Conservation (phyloP, 2,113 vertebrate species). For the Myotis lucifugus region DNA sequence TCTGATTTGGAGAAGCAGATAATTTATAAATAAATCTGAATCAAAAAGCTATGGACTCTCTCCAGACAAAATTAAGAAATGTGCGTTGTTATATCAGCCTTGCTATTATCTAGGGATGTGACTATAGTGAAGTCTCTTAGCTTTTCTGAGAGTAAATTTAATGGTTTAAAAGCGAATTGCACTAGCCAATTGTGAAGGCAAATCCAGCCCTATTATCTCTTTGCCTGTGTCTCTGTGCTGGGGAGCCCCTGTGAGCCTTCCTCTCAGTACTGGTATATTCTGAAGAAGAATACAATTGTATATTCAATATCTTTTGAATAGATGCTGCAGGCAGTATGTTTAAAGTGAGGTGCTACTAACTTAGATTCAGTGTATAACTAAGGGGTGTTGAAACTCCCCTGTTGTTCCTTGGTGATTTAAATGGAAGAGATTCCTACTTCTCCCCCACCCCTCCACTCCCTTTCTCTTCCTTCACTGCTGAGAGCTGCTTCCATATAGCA, state of each 20-base stretch:
- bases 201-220: neutral
- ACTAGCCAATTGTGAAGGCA: neutral
- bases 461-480: neutral
- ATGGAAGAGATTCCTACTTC: neutral
- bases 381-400: neutral
- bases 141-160: neutral
- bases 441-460: too few relatives aligned
- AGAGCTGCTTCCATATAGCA: neutral
- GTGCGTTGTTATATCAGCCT: neutral
- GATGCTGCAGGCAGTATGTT: neutral
- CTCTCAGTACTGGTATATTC: neutral
- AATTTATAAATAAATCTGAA: slow-evolving; percentile 1
- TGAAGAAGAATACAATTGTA: neutral
- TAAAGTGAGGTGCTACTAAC: neutral
- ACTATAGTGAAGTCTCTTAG: neutral
- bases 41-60: neutral
- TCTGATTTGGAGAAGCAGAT: neutral
- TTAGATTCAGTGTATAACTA: neutral
- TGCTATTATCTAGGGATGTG: neutral
- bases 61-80: neutral
- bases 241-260: neutral
- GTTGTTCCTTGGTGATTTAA: neutral
- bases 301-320: neutral
- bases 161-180: neutral
- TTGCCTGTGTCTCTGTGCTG: neutral